Conservation (phyloP, 2,888 invertebrate species). For the Caprella mutica region DNA sequence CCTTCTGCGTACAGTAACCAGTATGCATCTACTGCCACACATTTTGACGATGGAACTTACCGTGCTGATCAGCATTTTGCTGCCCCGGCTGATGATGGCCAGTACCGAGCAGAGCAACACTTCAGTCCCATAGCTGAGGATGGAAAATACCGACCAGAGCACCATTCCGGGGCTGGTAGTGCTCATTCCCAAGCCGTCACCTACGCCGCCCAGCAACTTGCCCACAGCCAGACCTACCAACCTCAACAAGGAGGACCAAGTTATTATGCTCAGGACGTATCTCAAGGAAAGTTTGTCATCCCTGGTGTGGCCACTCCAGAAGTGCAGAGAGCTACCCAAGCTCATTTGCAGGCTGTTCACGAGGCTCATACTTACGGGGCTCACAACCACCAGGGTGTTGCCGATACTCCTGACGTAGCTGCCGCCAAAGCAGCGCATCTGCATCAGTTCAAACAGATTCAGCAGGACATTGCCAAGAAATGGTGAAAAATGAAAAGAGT, state of each 20-base stretch:
- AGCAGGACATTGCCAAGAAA: not conserved
- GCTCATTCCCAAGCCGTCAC: no score
- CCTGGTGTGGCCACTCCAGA: conserved; percentile 32
- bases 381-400: not conserved
- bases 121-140: no score
- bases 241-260: not conserved
- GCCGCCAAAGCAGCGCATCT: conserved; percentile 6
- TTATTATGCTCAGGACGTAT: not conserved
- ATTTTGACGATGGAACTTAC: no score
- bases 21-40: no score
- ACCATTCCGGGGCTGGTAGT: no score
- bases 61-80: not conserved
- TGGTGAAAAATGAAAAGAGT: no score
- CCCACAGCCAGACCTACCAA: not conserved
- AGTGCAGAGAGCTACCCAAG: conserved; percentile 32
- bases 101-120: no score
- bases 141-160: no score
- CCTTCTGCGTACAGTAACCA: no score
- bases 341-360: conserved; percentile 24
- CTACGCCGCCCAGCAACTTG: not conserved
- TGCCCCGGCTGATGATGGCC: no score
- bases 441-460: not conserved
- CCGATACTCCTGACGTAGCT: conserved; percentile 3
- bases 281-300: no score
- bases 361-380: not conserved